These are phyloP conservation scores for Philypnodon macrostomus DNA, from an alignment of 2,797 vertebrate species.

Conservation along the genomic window DNA sequence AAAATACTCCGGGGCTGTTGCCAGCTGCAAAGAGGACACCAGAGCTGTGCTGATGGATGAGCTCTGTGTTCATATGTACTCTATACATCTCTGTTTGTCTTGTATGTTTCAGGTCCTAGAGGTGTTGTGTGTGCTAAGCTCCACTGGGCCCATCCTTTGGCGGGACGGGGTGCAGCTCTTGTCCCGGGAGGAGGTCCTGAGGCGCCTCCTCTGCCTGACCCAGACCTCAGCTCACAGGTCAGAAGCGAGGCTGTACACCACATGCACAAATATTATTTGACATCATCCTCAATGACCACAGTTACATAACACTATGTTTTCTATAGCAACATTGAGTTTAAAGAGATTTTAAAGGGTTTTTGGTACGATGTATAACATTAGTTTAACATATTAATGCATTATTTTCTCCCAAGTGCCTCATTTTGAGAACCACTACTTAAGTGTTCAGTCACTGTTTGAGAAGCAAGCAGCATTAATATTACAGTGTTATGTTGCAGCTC, in stretches of 20 bases:
- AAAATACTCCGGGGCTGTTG: constrained; percentile 53
- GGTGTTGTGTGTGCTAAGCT: constrained; percentile 75
- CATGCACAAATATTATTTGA: neutral
- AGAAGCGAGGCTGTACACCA: constrained; percentile 13
- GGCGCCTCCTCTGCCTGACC: constrained; percentile 76
- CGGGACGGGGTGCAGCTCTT: constrained; percentile 62
- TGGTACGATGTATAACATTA: too few relatives aligned
- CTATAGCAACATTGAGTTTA: neutral
- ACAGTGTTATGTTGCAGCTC: too few relatives aligned
- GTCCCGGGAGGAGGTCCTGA: constrained; percentile 76
- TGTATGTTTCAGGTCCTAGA: constrained; percentile 79
- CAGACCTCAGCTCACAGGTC: constrained; percentile 81
- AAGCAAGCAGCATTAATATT: too few relatives aligned
- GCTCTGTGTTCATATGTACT: constrained; percentile 10
- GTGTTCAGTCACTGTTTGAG: too few relatives aligned
- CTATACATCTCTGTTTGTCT: constrained; percentile 1
- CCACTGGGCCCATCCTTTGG: constrained; percentile 71
- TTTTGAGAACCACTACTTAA: too few relatives aligned
- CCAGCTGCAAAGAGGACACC: constrained; percentile 58
- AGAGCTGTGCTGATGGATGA: constrained; percentile 57
- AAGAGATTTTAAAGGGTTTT: too few relatives aligned
- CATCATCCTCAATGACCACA: constrained; percentile 1
- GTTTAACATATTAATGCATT: too few relatives aligned
- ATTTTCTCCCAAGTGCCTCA: too few relatives aligned
- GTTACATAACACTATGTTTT: neutral